Percentiles rank a stretch among this genome's conserved stretches.
These are phyloP conservation scores for Glossophaga mutica DNA, from an alignment of 2,797 vertebrate species.

Conservation along the genomic window DNA sequence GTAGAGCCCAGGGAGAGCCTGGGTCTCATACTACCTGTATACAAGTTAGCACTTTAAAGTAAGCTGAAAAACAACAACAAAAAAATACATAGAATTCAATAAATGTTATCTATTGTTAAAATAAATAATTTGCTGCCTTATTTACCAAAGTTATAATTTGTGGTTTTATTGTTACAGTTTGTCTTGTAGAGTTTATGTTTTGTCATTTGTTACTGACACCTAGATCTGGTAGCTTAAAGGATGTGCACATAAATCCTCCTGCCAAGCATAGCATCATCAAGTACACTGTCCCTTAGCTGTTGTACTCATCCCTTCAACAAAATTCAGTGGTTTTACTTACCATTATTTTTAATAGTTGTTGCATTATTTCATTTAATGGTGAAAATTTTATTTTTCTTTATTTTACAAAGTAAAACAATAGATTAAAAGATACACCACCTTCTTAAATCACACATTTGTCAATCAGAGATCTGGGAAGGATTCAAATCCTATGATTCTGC, in stretches of 20 bases:
- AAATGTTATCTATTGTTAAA: neutral
- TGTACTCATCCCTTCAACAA: neutral
- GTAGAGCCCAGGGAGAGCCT: neutral
- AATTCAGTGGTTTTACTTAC: neutral
- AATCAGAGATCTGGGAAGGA: neutral
- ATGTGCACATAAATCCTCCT: neutral
- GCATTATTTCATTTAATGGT: neutral
- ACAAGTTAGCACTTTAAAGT: constrained; percentile 3
- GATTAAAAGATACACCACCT: neutral
- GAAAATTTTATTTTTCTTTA: neutral
- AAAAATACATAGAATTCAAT: neutral
- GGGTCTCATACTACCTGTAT: neutral
- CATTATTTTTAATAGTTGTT: neutral
- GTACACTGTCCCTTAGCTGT: neutral
- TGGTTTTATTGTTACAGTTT: neutral
- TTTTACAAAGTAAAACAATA: neutral
- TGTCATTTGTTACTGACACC: neutral
- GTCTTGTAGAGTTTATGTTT: neutral
- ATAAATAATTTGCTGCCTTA: neutral
- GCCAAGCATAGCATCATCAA: neutral
- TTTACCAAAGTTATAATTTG: neutral
- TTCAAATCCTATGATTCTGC: neutral
- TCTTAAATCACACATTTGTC: neutral
- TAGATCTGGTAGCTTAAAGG: neutral
- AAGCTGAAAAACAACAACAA: neutral